phyloP scores from a whole-genome alignment of 2,797 vertebrate genomes.

The Ptychadena robeensis region DNA sequence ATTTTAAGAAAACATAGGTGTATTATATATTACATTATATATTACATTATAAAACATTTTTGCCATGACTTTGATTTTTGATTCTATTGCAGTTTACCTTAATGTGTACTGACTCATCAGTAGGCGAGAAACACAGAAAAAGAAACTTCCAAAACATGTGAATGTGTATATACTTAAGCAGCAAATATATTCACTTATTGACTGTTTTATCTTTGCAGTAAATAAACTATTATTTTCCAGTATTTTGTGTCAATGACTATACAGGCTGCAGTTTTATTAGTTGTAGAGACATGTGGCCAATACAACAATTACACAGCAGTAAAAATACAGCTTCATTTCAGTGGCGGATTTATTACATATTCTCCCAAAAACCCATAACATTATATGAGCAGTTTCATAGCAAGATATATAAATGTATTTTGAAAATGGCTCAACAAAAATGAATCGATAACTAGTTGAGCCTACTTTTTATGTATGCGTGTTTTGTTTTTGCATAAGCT shows the following conservation, averaged over 20 bases:
- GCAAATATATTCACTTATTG: not conserved
- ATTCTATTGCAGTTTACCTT: not conserved
- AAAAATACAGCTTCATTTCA: not conserved
- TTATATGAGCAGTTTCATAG: not conserved
- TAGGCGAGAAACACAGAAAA: not conserved
- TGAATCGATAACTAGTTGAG: not conserved
- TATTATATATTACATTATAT: too few relatives aligned
- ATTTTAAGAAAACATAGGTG: too few relatives aligned
- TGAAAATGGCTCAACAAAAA: not conserved
- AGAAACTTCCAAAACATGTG: not conserved
- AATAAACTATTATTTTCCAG: not conserved
- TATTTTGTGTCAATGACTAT: not conserved
- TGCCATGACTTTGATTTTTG: not conserved
- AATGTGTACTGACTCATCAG: not conserved
- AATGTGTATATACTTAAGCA: not conserved
- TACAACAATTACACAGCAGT: not conserved
- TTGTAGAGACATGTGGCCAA: not conserved
- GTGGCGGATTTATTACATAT: not conserved
- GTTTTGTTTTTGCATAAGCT: not conserved
- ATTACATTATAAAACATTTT: too few relatives aligned
- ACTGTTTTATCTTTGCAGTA: not conserved
- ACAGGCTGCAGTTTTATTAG: not conserved
- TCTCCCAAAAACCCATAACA: not conserved
- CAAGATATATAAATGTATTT: not conserved
- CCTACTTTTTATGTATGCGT: not conserved